These are phyloP conservation scores for Monoplex corrugatus DNA, from an alignment of 2,888 invertebrate species.

Conservation along the genomic window DNA sequence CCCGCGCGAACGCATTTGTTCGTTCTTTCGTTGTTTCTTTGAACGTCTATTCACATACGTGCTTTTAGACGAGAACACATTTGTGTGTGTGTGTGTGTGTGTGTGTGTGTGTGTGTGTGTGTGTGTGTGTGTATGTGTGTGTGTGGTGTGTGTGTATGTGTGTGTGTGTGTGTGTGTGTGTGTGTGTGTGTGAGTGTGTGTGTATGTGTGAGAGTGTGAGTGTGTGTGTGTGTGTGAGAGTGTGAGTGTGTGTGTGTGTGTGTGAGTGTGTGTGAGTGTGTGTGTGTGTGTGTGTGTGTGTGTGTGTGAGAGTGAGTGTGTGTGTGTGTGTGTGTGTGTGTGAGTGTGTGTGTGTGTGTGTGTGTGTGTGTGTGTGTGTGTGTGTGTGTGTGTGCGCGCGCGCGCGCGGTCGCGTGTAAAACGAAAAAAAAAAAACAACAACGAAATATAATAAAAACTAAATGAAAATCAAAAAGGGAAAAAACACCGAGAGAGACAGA, in stretches of 20 bases:
- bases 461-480: too few species aligned
- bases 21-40: not conserved
- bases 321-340: not conserved
- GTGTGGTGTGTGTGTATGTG: not conserved
- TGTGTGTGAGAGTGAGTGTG: not conserved
- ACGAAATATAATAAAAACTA: too few species aligned
- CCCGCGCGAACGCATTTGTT: not conserved
- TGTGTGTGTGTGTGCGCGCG: not conserved
- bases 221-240: too few species aligned
- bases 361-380: not conserved
- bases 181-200: not conserved
- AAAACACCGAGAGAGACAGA: too few species aligned
- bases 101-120: not conserved
- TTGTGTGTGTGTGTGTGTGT: not conserved
- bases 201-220: not conserved
- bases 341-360: not conserved
- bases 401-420: too few species aligned
- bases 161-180: not conserved
- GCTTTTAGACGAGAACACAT: too few species aligned
- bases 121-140: not conserved
- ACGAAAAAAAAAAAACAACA: too few species aligned
- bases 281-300: not conserved
- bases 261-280: not conserved
- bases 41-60: not conserved
- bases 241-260: not conserved